A percentile compares a stretch with the other conserved stretches of the same genome.
Conservation (phyloP, 2,797 vertebrate genomes). For the Cirrhinus mrigala region DNA sequence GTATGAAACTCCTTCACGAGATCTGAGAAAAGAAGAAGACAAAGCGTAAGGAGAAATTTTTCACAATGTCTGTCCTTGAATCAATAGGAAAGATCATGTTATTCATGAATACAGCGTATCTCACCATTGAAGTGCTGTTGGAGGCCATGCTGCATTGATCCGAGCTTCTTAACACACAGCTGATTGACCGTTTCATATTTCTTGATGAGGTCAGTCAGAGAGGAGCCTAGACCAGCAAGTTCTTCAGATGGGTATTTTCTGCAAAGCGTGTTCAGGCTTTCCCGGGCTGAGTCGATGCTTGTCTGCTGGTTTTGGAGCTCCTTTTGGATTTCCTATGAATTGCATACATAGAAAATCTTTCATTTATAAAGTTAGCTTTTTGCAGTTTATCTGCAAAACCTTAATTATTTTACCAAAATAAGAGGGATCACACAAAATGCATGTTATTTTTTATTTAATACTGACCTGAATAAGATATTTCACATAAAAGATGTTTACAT, state of each 20-base stretch:
- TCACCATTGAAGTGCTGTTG: constrained; percentile 91
- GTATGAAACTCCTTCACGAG: constrained; percentile 90
- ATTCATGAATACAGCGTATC: constrained; percentile 52
- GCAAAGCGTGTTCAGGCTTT: constrained; percentile 91
- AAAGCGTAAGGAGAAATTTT: background rate
- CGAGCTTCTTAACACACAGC: constrained; percentile 84
- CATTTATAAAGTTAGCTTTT: background rate
- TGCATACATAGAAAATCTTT: background rate
- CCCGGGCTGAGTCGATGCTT: constrained; percentile 85
- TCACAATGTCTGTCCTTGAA: background rate
- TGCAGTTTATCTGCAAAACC: too few relatives aligned
- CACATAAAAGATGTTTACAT: too few relatives aligned
- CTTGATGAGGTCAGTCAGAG: constrained; percentile 88
- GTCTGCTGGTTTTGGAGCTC: constrained; percentile 91
- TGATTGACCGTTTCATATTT: constrained; percentile 90
- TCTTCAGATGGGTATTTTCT: constrained; percentile 91
- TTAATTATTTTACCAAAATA: too few relatives aligned
- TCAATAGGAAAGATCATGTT: background rate
- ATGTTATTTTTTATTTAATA: too few relatives aligned
- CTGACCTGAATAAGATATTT: too few relatives aligned
- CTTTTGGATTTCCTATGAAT: constrained; percentile 89
- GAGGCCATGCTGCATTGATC: constrained; percentile 85
- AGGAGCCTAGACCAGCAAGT: constrained; percentile 85
- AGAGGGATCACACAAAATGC: too few relatives aligned
- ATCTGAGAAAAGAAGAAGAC: constrained; percentile 75